Base-by-base conservation (phyloP, 2,888 invertebrate species). In the Listrodromus nycthemerus region DNA sequence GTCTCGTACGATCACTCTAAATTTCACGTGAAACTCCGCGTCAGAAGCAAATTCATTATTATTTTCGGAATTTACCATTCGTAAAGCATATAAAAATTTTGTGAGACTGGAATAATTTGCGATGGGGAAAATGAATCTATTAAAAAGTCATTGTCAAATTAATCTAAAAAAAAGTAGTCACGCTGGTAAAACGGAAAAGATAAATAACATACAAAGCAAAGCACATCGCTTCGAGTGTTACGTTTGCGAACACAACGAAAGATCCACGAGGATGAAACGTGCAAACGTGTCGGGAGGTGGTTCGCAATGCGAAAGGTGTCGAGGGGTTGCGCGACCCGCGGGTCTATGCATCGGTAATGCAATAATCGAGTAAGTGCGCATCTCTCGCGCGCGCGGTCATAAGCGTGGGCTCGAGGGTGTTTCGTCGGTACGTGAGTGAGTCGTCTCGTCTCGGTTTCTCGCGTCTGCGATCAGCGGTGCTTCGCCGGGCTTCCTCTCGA, bases 331-430 rank as follows among this genome's bases (percentile, higher is more conserved):
- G 77, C 77, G 82, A 82, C 71, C 78, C 82, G 74, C 69, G 52
- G 79, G 75, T 80, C 90, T 89, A 91, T 91, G 91, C 91, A 91
- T 91, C 88, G 87, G 89, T 91, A 91, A 91, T 91, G 91, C 90
- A 91, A 91, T 91, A 91, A 91, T 91, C 90, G 87, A 89, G 89
- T 85, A 85, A 82, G 84, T 82, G 85, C 81, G 24, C 6, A 50
- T 24, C 50, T 33, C 33, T 37, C 52, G 24, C 70, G 19, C 58
- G 33, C 27, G 41, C 55, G 52, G 65, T 55, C n/a, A 30, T 45
- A 63, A 63, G 81, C 82, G 77, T 82, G 73, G 82, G 78, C 52
- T 55, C 55, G 67, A 58, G 24, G 37, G 66, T 52, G 76, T 48
- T 58, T 30, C 19, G 45, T 41, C 24, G 66, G 67, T 83, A 80